These are phyloP conservation scores for Acrocephalus kingi DNA, from an alignment of 2,113 vertebrate genomes.

Conservation along the genomic window DNA sequence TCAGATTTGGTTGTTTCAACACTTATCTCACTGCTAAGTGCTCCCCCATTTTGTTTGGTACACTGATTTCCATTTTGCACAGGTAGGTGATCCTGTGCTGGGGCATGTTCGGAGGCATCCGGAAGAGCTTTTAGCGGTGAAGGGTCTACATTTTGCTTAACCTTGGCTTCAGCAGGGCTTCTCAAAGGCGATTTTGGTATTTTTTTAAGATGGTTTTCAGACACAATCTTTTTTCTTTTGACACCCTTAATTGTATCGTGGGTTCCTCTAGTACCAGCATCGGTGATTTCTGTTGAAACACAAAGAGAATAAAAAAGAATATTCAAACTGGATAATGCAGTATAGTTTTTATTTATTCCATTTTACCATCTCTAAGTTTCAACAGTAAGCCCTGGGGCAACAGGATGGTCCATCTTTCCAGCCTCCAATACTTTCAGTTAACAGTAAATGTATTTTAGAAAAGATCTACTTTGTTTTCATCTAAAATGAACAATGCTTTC, in stretches of 20 bases:
- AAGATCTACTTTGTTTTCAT: not conserved
- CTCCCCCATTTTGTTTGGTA: slow-evolving; percentile 73
- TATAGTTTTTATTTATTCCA: not conserved
- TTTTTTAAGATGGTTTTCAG: slow-evolving; percentile 93
- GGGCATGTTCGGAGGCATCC: slow-evolving; percentile 49
- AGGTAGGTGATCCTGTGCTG: slow-evolving; percentile 35
- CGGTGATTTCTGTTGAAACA: slow-evolving; percentile 78
- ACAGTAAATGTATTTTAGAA: not conserved
- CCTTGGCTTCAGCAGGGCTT: slow-evolving; percentile 84
- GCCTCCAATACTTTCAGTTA: not conserved
- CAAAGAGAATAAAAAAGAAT: slow-evolving; percentile 15
- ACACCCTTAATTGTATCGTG: slow-evolving; percentile 89
- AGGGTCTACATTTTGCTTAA: slow-evolving; percentile 69
- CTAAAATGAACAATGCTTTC: not conserved
- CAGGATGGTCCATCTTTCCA: not conserved
- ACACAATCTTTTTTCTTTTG: slow-evolving; percentile 96
- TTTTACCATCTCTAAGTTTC: not conserved
- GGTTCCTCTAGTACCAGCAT: slow-evolving; percentile 79
- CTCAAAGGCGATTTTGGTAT: slow-evolving; percentile 96
- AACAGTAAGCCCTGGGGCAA: not conserved
- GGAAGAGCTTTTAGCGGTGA: slow-evolving; percentile 57
- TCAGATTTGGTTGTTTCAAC: slow-evolving; percentile 62
- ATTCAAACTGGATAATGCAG: not conserved
- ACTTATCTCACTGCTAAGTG: slow-evolving; percentile 14
- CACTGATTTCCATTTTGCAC: slow-evolving; percentile 66